Evolutionary conservation across 2,888 invertebrate species (phyloP).

Genomic region (Caenorhabditis sp.): DNA sequence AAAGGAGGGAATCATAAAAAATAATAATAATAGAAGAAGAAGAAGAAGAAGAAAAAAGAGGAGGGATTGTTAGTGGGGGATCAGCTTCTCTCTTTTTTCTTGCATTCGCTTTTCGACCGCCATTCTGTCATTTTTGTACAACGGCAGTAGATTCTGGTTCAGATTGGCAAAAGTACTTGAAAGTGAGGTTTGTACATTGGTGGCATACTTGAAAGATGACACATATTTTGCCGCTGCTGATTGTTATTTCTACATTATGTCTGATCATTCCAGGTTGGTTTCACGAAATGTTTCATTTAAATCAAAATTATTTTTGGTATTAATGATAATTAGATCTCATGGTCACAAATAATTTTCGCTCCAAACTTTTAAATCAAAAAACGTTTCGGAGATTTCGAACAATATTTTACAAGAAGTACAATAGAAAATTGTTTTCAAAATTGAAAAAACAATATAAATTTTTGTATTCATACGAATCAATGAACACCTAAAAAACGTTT

Average conservation of each 20-base stretch:
- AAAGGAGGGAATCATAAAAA: background rate
- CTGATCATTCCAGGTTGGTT: background rate
- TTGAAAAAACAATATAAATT: too few relatives aligned
- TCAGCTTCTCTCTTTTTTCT: background rate
- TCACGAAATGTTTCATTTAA: background rate
- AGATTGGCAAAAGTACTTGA: background rate
- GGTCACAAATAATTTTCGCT: too few relatives aligned
- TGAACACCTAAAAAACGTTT: too few relatives aligned
- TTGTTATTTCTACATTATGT: background rate
- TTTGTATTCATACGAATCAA: too few relatives aligned
- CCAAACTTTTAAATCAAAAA: too few relatives aligned
- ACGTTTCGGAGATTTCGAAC: too few relatives aligned
- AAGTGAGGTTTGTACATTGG: background rate
- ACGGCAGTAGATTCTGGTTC: background rate
- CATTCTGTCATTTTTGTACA: background rate
- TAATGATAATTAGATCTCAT: too few relatives aligned
- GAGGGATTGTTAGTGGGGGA: background rate
- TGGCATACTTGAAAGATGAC: background rate
- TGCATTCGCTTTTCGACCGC: background rate
- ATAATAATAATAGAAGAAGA: background rate
- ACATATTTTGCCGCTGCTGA: background rate
- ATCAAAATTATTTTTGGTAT: background rate
- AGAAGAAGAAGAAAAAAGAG: background rate
- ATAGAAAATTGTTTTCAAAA: too few relatives aligned
- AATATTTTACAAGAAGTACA: too few relatives aligned